Evolutionary conservation across 2,888 invertebrate genomes (phyloP).

Genomic region (Eristalinus sepulchralis): DNA sequence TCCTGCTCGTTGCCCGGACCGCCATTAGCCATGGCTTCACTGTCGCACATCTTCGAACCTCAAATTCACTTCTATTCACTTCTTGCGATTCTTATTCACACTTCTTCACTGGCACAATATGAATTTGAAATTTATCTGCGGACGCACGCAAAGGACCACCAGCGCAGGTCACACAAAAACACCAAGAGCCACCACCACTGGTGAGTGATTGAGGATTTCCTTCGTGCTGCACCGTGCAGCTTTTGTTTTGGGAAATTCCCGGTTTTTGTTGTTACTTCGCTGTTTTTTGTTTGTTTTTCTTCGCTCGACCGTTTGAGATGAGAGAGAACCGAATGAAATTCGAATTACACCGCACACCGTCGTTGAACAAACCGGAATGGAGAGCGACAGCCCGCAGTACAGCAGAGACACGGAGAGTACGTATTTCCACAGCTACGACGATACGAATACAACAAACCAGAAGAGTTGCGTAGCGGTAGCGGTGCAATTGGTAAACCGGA

Average conservation of each 20-base stretch:
- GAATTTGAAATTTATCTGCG: neutral
- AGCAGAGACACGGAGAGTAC: slow-evolving; percentile 14
- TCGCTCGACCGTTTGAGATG: slow-evolving; percentile 37
- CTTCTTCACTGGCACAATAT: slow-evolving; percentile 2
- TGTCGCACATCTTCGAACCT: slow-evolving; percentile 56
- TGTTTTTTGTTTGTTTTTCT: slow-evolving; percentile 15
- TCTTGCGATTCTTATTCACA: neutral
- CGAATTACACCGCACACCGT: slow-evolving; percentile 39
- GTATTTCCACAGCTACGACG: slow-evolving; percentile 15
- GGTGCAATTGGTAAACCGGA: slow-evolving; percentile 13
- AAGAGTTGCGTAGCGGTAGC: neutral
- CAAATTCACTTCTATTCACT: slow-evolving; percentile 1
- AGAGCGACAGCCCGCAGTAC: slow-evolving; percentile 32
- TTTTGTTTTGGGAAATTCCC: slow-evolving; percentile 62
- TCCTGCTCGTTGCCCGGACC: slow-evolving; percentile 20
- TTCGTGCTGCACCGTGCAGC: slow-evolving; percentile 15
- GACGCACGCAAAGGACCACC: slow-evolving; percentile 31
- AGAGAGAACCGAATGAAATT: slow-evolving; percentile 25
- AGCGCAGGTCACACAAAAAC: slow-evolving; percentile 23
- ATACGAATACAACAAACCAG: neutral
- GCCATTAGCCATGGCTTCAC: slow-evolving; percentile 56
- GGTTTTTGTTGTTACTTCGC: slow-evolving; percentile 26
- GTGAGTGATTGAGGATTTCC: neutral
- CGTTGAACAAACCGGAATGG: slow-evolving; percentile 65
- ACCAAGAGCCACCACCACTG: slow-evolving; percentile 23